Conservation (phyloP, 2,113 vertebrate species). For the Corythoichthys intestinalis region DNA sequence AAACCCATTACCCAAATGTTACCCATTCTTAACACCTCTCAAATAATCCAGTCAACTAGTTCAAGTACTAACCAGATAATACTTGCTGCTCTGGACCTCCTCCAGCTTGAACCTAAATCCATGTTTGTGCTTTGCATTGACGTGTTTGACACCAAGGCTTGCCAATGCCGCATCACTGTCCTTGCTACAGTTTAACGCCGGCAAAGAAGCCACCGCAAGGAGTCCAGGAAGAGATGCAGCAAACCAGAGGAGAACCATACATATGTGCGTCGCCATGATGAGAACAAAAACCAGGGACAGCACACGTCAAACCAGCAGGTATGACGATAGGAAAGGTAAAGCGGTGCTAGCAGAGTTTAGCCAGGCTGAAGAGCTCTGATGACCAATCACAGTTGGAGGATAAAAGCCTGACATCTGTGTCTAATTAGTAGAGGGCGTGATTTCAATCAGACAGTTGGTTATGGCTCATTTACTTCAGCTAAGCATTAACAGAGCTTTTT, state of each 20-base stretch:
- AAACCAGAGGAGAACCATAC: not conserved
- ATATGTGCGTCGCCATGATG: not conserved
- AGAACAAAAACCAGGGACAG: too few relatives aligned
- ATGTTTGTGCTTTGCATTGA: not conserved
- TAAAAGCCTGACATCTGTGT: not conserved
- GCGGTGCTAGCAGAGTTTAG: not conserved
- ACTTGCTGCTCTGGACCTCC: not conserved
- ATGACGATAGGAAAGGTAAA: not conserved
- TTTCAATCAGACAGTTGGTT: not conserved
- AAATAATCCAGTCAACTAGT: not conserved
- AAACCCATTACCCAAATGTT: not conserved
- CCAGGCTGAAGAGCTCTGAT: not conserved
- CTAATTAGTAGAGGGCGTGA: not conserved
- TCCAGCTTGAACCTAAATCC: slow-evolving; percentile 1
- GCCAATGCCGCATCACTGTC: not conserved
- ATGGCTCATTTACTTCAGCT: not conserved
- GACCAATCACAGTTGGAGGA: not conserved
- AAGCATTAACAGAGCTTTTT: not conserved
- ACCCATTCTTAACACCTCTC: not conserved
- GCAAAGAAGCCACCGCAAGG: not conserved
- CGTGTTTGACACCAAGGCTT: not conserved
- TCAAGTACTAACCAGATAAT: not conserved
- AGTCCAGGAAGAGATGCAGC: not conserved
- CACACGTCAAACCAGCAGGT: not conserved
- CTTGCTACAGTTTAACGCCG: not conserved